Base-by-base conservation (phyloP, 2,113 vertebrate genomes). In the Plecturocebus donacophilus region DNA sequence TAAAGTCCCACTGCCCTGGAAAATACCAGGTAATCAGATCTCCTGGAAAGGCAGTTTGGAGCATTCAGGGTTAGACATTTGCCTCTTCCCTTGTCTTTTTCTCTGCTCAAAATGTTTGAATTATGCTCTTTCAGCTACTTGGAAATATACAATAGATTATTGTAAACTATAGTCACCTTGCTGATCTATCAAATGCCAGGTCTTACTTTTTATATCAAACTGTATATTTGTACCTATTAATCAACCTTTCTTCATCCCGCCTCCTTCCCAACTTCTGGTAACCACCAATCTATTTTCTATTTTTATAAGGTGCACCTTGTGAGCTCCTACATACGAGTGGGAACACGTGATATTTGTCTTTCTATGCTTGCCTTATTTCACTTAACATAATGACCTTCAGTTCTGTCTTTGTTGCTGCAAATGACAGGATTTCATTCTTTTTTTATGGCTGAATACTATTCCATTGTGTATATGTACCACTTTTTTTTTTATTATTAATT, bases 1-100 rank as follows among this genome's bases (percentile, higher is more conserved):
- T 92, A 96, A 97, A 97, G 76, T 82, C 4, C 35, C 61, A 68
- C 52, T 52, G 79, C 54, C 79, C 90, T 90, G 68, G 71, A 86
- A 95, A 96, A 49, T 38, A 19, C 20, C 32, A 32, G 40, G 35
- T 17, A 61, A 19, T 3, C 19, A 40, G 47, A 73, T 38, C 30
- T 92, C 42, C 21, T 38, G 35, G 47, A 75, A 76, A 47, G 82
- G 71, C 35, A 56, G 13, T 71, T 20, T n/a, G 64, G 61, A 84
- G 9, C n/a, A 82, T 42, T 17, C 19, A 1, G 77, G 49, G 79
- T 49, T 25, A 82, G 87, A 20, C 8, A 13, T 19, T 90, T 86
- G 70, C n/a, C 47, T 87, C 54, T 95, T 93, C 20, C 40, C n/a
- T 68, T 68, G 32, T 17, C 6, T n/a, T 68, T 68, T 68, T 68